Conservation (phyloP, 2,888 invertebrate genomes). For the Aproaerema taeniolella region DNA sequence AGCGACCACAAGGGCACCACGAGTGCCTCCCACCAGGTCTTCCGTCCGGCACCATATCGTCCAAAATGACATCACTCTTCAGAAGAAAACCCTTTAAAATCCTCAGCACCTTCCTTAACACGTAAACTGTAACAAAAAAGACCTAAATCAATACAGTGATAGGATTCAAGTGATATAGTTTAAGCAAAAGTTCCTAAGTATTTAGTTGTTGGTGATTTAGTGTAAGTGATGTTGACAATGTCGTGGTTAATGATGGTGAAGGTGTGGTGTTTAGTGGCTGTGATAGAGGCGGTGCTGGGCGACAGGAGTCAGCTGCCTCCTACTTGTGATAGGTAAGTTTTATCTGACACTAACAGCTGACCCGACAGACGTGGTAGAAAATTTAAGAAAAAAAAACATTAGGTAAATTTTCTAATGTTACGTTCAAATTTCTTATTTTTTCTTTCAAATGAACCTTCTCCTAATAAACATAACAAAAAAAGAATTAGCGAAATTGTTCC, state of each 20-base stretch:
- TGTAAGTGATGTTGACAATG: conserved; percentile 27
- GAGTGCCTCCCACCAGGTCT: conserved; percentile 34
- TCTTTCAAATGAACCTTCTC: too few relatives aligned
- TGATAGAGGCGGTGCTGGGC: conserved; percentile 43
- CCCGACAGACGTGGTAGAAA: too few relatives aligned
- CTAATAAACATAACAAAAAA: too few relatives aligned
- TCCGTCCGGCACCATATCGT: conserved; percentile 32
- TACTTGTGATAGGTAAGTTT: conserved; percentile 74
- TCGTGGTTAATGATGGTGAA: conserved; percentile 9
- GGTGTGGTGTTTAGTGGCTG: conserved; percentile 26
- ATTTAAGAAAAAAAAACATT: neutral
- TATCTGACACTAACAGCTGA: too few relatives aligned
- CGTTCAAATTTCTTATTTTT: too few relatives aligned
- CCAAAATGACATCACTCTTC: conserved; percentile 57
- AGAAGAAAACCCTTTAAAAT: conserved; percentile 57
- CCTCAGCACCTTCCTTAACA: conserved; percentile 58
- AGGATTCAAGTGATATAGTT: neutral
- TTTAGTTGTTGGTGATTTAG: conserved; percentile 56
- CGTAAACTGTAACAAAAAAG: conserved; percentile 33
- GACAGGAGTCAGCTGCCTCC: conserved; percentile 67
- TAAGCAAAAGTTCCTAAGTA: conserved; percentile 13
- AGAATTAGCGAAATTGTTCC: too few relatives aligned
- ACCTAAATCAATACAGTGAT: neutral
- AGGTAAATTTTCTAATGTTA: too few relatives aligned
- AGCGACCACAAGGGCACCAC: conserved; percentile 32